Conservation (phyloP, 1,140 invertebrate genomes). For the Lepidotrigona ventralis region DNA sequence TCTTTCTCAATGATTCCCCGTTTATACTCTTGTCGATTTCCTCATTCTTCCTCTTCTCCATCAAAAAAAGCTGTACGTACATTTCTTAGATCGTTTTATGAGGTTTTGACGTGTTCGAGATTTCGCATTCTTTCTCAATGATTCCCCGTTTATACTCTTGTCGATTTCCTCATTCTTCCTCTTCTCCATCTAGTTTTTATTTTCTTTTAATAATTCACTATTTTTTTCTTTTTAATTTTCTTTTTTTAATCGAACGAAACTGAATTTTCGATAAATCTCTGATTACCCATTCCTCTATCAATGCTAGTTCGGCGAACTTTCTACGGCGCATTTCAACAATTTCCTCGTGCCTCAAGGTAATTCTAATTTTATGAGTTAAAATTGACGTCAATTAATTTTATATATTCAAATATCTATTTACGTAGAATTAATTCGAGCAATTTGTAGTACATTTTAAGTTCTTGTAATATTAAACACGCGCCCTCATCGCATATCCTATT, state of each 20-base stretch:
- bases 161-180: not conserved
- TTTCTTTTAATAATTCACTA: not conserved
- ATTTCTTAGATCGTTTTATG: conserved; percentile 23
- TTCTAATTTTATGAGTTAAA: conserved; percentile 33
- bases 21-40: not conserved
- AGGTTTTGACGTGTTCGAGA: not conserved
- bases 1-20: not conserved
- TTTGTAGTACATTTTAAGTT: conserved; percentile 53
- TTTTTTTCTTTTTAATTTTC: not conserved
- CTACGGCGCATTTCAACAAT: conserved; percentile 59
- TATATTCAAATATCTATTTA: not conserved
- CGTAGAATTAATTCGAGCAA: not conserved
- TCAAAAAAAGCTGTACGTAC: not conserved
- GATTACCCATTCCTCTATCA: conserved; percentile 24
- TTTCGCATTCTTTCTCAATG: not conserved
- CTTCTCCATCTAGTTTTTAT: not conserved
- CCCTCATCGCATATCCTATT: conserved; percentile 68
- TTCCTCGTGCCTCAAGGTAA: conserved; percentile 64
- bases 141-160: not conserved
- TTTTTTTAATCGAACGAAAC: not conserved
- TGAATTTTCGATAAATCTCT: no score
- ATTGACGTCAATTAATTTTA: not conserved
- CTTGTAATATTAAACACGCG: conserved; percentile 52
- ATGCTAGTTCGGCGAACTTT: conserved; percentile 44
- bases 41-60: not conserved